Evolutionary conservation across 92 coral and sea anemone species (phyloP).

Genomic region (Porites rus): DNA sequence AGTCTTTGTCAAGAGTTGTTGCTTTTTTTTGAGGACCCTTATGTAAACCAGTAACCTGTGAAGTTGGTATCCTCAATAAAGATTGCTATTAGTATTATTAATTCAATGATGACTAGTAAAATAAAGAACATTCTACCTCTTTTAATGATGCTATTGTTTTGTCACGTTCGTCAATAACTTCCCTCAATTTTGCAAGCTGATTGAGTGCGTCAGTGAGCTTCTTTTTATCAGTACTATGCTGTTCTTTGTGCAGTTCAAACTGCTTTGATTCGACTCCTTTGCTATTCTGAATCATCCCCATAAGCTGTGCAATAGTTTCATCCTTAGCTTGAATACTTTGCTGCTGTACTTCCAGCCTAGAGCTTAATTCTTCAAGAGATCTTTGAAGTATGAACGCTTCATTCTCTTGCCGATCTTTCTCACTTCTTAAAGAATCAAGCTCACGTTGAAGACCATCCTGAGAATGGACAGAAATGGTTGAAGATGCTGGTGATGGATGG

Average conservation of each 20-base stretch:
- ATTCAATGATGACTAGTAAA: background rate
- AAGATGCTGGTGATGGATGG: conserved; percentile 61
- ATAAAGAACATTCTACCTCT: conserved; percentile 59
- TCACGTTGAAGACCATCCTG: conserved; percentile 83
- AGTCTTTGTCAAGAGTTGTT: too few relatives aligned
- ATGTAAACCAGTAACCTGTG: too few relatives aligned
- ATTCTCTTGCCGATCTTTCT: conserved; percentile 86
- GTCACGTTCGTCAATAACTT: conserved; percentile 77
- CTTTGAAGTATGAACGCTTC: conserved; percentile 85
- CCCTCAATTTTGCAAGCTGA: conserved; percentile 69
- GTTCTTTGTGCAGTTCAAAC: conserved; percentile 59
- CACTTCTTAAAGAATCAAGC: conserved; percentile 73
- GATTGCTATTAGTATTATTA: too few relatives aligned
- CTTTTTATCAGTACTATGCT: conserved; percentile 71
- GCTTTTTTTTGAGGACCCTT: too few relatives aligned
- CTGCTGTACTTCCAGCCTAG: conserved; percentile 78
- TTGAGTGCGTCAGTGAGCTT: conserved; percentile 71
- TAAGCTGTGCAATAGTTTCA: conserved; percentile 81
- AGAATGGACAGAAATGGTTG: conserved; percentile 62
- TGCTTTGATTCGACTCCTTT: conserved; percentile 79
- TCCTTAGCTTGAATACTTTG: conserved; percentile 83
- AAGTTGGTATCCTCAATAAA: too few relatives aligned
- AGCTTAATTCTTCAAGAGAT: conserved; percentile 84
- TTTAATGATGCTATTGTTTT: conserved; percentile 71
- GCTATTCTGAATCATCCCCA: conserved; percentile 84